These are phyloP conservation scores for Euzophera pinguis DNA, from an alignment of 2,888 invertebrate species.

Conservation along the genomic window DNA sequence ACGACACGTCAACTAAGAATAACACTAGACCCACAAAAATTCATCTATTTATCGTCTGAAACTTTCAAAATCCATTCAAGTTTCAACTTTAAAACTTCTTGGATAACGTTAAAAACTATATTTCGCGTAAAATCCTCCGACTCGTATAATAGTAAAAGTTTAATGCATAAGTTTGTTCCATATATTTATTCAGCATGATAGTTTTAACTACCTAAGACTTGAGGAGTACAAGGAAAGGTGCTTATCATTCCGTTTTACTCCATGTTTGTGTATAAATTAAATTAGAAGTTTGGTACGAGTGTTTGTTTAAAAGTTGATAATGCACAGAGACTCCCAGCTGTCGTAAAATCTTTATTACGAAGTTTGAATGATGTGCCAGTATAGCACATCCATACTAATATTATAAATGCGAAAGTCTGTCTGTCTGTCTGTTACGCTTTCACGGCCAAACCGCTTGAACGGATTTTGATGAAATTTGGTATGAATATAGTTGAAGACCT, in stretches of 20 bases:
- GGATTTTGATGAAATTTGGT: too few relatives aligned
- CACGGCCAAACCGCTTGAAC: too few relatives aligned
- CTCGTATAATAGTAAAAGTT: slow-evolving; percentile 6
- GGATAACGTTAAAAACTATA: not conserved
- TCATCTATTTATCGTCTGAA: too few relatives aligned
- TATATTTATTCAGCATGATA: slow-evolving; percentile 11
- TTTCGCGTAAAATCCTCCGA: not conserved
- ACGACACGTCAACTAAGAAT: too few relatives aligned
- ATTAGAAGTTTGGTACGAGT: slow-evolving; percentile 9
- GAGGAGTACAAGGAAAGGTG: slow-evolving; percentile 11
- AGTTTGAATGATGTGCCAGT: not conserved
- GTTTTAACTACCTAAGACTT: slow-evolving; percentile 7
- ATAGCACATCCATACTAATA: too few relatives aligned
- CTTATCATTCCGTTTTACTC: slow-evolving; percentile 8
- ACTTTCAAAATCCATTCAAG: not conserved
- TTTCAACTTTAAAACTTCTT: not conserved
- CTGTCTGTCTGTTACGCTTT: too few relatives aligned
- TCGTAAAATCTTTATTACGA: not conserved
- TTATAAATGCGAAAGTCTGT: too few relatives aligned
- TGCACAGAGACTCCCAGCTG: slow-evolving; percentile 11
- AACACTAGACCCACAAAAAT: not conserved
- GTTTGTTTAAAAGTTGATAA: slow-evolving; percentile 13
- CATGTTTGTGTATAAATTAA: slow-evolving; percentile 7
- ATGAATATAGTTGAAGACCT: too few relatives aligned
- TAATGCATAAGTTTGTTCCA: slow-evolving; percentile 8